These are phyloP conservation scores for Hippasteria phrygiana DNA, from an alignment of 53 echinoderm and acorn worm species.

Conservation along the genomic window DNA sequence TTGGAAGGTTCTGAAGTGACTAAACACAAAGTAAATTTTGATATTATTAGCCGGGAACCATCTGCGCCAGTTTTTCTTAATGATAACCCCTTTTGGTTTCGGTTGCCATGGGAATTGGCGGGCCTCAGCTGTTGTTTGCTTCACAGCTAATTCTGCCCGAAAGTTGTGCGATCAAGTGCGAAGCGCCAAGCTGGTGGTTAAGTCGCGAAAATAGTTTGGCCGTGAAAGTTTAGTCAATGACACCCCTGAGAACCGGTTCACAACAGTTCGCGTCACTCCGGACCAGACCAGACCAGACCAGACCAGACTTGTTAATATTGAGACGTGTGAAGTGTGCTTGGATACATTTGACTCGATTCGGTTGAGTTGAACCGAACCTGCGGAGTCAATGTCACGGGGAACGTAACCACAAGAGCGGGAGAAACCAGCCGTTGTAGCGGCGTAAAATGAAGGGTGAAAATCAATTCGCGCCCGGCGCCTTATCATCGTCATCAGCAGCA, in stretches of 20 bases:
- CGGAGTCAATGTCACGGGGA: neutral
- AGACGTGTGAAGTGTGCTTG: conserved; percentile 55
- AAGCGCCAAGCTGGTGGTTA: conserved; percentile 48
- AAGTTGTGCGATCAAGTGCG: conserved; percentile 40
- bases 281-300: neutral
- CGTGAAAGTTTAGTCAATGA: conserved; percentile 24
- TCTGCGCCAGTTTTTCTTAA: conserved; percentile 45
- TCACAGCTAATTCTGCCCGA: conserved; percentile 15
- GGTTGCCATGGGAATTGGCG: conserved; percentile 38
- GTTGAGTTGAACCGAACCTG: neutral
- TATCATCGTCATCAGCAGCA: conserved; percentile 24
- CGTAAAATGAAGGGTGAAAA: neutral
- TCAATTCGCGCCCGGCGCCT: neutral
- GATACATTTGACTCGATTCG: conserved; percentile 37
- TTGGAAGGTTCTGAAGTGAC: conserved; percentile 21
- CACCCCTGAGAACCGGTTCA: conserved; percentile 3
- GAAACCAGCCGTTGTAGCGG: neutral
- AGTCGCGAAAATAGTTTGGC: neutral
- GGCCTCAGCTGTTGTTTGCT: neutral
- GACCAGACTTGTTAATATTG: conserved; percentile 26
- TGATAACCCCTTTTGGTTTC: neutral
- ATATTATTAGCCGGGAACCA: conserved; percentile 9
- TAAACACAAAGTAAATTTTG: conserved; percentile 38
- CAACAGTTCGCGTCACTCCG: neutral
- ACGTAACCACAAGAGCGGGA: neutral